These are phyloP conservation scores for Nephrotoma guestfalica DNA, from an alignment of 2,888 invertebrate species.

Conservation along the genomic window DNA sequence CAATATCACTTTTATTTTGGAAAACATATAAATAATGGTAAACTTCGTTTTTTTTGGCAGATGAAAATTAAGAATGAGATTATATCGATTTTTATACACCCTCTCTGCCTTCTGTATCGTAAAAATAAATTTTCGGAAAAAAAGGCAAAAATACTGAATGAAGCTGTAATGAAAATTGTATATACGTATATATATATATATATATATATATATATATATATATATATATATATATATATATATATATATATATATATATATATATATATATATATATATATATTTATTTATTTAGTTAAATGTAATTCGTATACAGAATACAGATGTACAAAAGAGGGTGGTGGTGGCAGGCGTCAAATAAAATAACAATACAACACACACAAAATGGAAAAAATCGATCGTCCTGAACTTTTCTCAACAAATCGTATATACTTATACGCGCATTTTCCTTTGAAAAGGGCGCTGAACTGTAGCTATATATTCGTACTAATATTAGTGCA, in stretches of 20 bases:
- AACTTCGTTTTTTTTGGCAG: not conserved
- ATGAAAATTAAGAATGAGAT: not conserved
- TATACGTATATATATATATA: not conserved
- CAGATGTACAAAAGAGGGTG: not conserved
- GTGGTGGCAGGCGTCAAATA: not conserved
- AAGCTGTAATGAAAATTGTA: not conserved
- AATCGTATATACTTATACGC: not conserved
- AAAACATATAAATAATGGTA: not conserved
- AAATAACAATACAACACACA: not conserved
- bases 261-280: too few relatives aligned
- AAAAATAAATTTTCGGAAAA: not conserved
- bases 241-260: not conserved
- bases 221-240: not conserved
- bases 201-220: too few relatives aligned
- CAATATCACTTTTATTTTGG: not conserved
- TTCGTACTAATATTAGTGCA: not conserved
- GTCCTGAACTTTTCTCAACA: conserved; percentile 5
- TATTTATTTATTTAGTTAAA: too few relatives aligned
- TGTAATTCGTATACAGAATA: too few relatives aligned
- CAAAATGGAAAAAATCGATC: conserved; percentile 5
- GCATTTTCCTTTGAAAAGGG: not conserved
- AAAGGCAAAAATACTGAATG: not conserved
- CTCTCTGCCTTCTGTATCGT: not conserved
- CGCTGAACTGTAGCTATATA: conserved; percentile 7
- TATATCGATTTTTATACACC: not conserved